phyloP scores from a whole-genome alignment of 2,797 vertebrate species.

The Enteromius anoplus region DNA sequence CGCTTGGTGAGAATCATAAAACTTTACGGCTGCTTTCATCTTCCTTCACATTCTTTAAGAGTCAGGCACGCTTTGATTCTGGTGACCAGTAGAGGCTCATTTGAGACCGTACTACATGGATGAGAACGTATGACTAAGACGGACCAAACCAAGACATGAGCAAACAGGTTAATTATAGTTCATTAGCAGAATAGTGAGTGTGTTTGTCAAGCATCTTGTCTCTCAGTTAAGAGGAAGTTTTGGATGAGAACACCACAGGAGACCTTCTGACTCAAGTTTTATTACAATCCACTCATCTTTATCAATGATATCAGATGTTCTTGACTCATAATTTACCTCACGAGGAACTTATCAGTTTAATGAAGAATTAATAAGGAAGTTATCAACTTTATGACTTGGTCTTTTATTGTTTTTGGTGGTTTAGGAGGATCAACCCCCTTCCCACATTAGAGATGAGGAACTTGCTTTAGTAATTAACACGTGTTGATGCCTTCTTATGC shows the following conservation, averaged over 20 bases:
- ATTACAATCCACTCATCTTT: slow-evolving; percentile 33
- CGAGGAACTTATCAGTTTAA: slow-evolving; percentile 19
- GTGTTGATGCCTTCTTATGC: slow-evolving; percentile 13
- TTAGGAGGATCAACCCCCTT: not conserved
- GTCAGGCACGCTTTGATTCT: slow-evolving; percentile 33
- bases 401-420: slow-evolving; percentile 22
- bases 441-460: slow-evolving; percentile 27
- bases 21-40: slow-evolving; percentile 45
- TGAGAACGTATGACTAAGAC: slow-evolving; percentile 16
- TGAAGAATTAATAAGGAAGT: slow-evolving; percentile 7
- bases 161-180: slow-evolving; percentile 18
- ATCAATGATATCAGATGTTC: slow-evolving; percentile 17
- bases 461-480: slow-evolving; percentile 18
- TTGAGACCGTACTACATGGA: slow-evolving; percentile 6
- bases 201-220: not conserved
- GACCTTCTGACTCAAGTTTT: slow-evolving; percentile 45
- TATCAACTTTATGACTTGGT: not conserved
- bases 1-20: slow-evolving; percentile 37
- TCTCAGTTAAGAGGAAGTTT: not conserved
- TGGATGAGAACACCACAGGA: not conserved
- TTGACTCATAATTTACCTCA: slow-evolving; percentile 24
- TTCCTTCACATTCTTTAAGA: slow-evolving; percentile 35
- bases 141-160: slow-evolving; percentile 10
- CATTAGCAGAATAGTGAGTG: not conserved
- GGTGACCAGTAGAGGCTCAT: slow-evolving; percentile 27